phyloP scores from a whole-genome alignment of 2,113 vertebrate species.

The Melanerpes formicivorus region DNA sequence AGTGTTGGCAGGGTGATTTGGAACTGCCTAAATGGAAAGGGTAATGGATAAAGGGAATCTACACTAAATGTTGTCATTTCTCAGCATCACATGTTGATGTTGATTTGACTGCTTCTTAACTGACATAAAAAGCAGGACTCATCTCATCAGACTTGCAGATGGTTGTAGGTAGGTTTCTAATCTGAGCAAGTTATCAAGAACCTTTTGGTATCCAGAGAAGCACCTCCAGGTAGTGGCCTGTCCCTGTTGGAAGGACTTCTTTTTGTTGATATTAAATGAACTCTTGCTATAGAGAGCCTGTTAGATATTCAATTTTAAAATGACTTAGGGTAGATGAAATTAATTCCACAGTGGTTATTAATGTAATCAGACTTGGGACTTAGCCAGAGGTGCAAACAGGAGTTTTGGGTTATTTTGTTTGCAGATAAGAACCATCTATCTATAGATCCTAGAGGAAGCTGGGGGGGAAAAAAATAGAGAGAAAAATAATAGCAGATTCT shows the following conservation, averaged over 20 bases:
- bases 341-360: neutral
- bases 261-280: neutral
- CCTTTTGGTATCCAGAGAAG: neutral
- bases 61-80: neutral
- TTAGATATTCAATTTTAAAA: neutral
- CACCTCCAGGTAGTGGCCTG: neutral
- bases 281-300: neutral
- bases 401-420: constrained; percentile 45
- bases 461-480: neutral
- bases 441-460: constrained; percentile 22
- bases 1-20: neutral
- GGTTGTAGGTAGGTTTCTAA: neutral
- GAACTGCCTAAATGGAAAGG: neutral
- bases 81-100: neutral
- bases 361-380: neutral
- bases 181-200: neutral
- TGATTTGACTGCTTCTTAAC: neutral
- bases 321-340: neutral
- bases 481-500: neutral
- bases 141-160: neutral
- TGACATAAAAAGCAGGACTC: neutral
- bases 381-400: neutral
- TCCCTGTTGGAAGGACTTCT: neutral
- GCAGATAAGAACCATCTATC: neutral
- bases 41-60: neutral